Conservation (phyloP, 2,888 invertebrate species). For the Drosophila tanythrix region DNA sequence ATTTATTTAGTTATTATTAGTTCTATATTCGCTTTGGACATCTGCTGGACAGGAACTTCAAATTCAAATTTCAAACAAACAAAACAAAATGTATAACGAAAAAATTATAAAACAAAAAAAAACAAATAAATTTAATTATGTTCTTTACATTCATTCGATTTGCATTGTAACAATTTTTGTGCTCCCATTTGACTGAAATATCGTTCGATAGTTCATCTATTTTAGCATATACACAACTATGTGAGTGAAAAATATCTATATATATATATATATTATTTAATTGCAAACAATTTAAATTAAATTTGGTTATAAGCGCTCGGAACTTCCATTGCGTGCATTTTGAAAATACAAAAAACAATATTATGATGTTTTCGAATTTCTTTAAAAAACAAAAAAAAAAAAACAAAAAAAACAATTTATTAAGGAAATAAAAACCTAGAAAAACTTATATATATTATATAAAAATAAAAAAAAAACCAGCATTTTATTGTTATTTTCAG, state of each 20-base stretch:
- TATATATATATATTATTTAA: not conserved
- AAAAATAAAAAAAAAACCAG: not conserved
- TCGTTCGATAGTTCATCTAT: conserved; percentile 18
- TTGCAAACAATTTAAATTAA: not conserved
- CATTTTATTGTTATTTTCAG: not conserved
- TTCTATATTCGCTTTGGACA: conserved; percentile 25
- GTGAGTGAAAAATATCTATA: conserved; percentile 3
- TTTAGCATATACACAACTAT: conserved; percentile 4
- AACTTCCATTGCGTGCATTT: conserved; percentile 38
- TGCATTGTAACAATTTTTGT: conserved; percentile 17
- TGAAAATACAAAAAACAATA: not conserved
- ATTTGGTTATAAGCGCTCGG: conserved; percentile 17
- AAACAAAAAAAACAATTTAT: not conserved
- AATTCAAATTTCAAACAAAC: not conserved
- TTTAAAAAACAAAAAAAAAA: not conserved
- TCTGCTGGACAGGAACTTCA: conserved; percentile 52
- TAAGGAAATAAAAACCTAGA: conserved; percentile 22
- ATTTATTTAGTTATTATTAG: conserved; percentile 4
- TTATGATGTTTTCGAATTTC: conserved; percentile 18
- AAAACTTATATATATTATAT: conserved; percentile 32
- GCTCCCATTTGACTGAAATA: conserved; percentile 24
- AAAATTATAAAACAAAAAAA: not conserved
- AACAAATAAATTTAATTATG: not conserved
- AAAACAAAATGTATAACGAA: not conserved
- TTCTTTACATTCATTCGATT: conserved; percentile 10